phyloP scores from a whole-genome alignment of 2,113 vertebrate genomes.

The Maylandia zebra region DNA sequence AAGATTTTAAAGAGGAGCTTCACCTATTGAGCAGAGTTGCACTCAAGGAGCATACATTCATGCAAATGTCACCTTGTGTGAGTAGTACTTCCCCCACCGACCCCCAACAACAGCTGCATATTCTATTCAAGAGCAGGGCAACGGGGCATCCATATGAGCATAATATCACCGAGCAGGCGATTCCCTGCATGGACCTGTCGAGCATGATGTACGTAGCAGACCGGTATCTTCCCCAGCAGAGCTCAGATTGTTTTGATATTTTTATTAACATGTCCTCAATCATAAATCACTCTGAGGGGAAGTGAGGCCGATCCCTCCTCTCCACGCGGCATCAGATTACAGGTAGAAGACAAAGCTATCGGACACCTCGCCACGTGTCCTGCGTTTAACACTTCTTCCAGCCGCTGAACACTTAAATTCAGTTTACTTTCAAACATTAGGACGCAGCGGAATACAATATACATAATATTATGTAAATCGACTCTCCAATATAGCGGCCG shows the following conservation, averaged over 20 bases:
- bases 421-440: slow-evolving; percentile 26
- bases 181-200: slow-evolving; percentile 60
- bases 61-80: slow-evolving; percentile 63
- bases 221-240: slow-evolving; percentile 71
- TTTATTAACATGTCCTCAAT: slow-evolving; percentile 78
- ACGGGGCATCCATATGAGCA: slow-evolving; percentile 18
- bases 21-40: background rate
- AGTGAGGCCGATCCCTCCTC: slow-evolving; percentile 50
- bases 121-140: slow-evolving; percentile 27
- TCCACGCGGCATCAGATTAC: slow-evolving; percentile 66
- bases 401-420: background rate
- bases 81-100: slow-evolving; percentile 6
- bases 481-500: background rate
- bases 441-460: slow-evolving; percentile 42
- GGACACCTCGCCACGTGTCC: slow-evolving; percentile 49
- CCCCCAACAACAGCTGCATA: slow-evolving; percentile 44
- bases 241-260: slow-evolving; percentile 78
- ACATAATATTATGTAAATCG: slow-evolving; percentile 62
- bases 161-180: slow-evolving; percentile 29
- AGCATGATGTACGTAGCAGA: slow-evolving; percentile 70
- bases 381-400: slow-evolving; percentile 10
- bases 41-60: background rate
- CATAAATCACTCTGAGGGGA: slow-evolving; percentile 70
- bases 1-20: background rate
- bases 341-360: slow-evolving; percentile 66